These are phyloP conservation scores for Euschistus heros DNA, from an alignment of 1,140 invertebrate species.

Conservation along the genomic window DNA sequence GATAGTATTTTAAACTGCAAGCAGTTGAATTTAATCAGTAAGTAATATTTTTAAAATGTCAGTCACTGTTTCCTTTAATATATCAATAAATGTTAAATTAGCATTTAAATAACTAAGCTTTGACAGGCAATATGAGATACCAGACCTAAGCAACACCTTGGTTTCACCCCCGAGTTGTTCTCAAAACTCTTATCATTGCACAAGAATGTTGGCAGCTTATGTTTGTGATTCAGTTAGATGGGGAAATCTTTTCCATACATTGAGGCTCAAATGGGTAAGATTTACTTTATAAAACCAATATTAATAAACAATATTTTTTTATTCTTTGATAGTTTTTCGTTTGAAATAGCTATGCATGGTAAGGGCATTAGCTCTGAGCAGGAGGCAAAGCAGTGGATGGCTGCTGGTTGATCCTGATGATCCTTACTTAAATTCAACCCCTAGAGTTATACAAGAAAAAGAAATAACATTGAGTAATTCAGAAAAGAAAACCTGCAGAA, in stretches of 20 bases:
- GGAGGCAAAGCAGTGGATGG: neutral
- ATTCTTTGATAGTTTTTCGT: neutral
- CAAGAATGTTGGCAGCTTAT: neutral
- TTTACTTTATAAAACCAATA: neutral
- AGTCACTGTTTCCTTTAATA: too few relatives aligned
- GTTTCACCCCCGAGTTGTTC: neutral
- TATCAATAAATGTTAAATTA: neutral
- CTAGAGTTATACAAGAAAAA: neutral
- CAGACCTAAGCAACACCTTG: constrained; percentile 8
- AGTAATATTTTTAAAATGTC: too few relatives aligned
- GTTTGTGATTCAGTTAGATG: constrained; percentile 7
- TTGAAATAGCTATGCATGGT: constrained; percentile 3
- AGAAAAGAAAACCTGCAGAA: neutral
- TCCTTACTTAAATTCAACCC: neutral
- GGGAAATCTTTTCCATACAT: constrained; percentile 13
- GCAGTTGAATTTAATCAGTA: too few relatives aligned
- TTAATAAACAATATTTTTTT: neutral
- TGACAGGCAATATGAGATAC: constrained; percentile 1
- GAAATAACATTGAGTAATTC: neutral
- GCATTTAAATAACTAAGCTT: too few relatives aligned
- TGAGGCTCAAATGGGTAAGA: constrained; percentile 10
- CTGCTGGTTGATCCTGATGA: neutral
- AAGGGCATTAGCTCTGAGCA: neutral
- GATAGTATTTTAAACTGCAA: too few relatives aligned
- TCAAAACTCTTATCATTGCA: neutral